Evolutionary conservation across 2,113 vertebrate species (phyloP), one percentile per base, ranked within the genome.

Genomic region (Copsychus sechellarum): DNA sequence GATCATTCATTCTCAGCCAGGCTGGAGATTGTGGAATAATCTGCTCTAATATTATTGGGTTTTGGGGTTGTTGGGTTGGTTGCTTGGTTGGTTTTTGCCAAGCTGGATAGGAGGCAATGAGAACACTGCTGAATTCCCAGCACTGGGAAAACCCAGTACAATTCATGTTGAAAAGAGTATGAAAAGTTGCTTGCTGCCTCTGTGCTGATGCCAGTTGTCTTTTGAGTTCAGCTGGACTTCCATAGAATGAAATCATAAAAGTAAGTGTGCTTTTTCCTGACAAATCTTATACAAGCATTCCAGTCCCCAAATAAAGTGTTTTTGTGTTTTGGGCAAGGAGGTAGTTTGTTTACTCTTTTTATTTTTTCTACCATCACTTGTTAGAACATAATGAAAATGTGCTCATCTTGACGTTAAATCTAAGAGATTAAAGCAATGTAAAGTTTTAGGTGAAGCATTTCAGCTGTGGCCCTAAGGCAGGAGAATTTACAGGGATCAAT

Each of bases 1-100:
- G 74, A 93, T 93, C 20, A 48, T 84, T 92, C 88, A 93, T 92
- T 74, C 20, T 20, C 57, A 87, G 73, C 5, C 22, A 92, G 53
- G 26, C 13, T 81, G 92, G 51, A 95, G 71, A 67, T 62, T 66
- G 22, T 88, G 76, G 67, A 87, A 91, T 73, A 83, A 94, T 91
- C 61, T 89, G 34, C 64, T 95, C 56, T 36, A 60, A 45, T 48
- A n/a, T 86, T 96, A 10, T 7, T 79, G 38, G 11, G 23, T 83
- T 94, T 8, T 14, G 77, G 33, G 12, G 45, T 48, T 48, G 25
- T 29, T 43, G 29, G 21, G 12, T 33, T 47, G 26, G 54, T 33
- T 36, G 43, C 19, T 60, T 31, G 13, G 19, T 40, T 40, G 14
- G 0, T 61, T 65, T 67, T n/a, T 84, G 42, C 5, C 51, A 70